These are phyloP conservation scores for Danaus plexippus DNA, from an alignment of 1,140 invertebrate species.

Conservation along the genomic window DNA sequence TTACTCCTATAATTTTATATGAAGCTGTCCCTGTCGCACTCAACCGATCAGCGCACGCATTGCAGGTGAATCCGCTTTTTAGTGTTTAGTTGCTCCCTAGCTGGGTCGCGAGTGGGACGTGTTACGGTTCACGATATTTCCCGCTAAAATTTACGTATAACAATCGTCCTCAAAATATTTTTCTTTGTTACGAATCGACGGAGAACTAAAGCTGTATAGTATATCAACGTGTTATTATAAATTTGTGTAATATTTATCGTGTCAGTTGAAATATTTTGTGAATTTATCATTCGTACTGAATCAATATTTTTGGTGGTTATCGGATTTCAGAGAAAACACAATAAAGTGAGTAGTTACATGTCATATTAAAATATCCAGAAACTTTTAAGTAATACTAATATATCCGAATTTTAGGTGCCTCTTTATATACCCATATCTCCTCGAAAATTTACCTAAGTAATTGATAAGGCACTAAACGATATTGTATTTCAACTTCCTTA, in stretches of 20 bases:
- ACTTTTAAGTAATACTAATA: too few relatives aligned
- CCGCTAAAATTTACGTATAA: slow-evolving; percentile 62
- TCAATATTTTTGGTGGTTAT: slow-evolving; percentile 1
- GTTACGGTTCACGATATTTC: slow-evolving; percentile 32
- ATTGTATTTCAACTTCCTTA: too few relatives aligned
- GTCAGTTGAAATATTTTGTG: slow-evolving; percentile 1
- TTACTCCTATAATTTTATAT: slow-evolving; percentile 8
- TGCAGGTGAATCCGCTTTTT: slow-evolving; percentile 55
- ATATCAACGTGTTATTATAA: slow-evolving; percentile 2
- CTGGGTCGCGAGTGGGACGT: slow-evolving; percentile 40
- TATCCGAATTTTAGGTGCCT: too few relatives aligned
- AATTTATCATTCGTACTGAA: not conserved
- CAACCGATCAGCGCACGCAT: slow-evolving; percentile 62
- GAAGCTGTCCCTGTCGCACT: slow-evolving; percentile 28
- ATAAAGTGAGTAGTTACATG: slow-evolving; percentile 5
- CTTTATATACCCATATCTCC: too few relatives aligned
- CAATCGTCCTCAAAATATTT: too few relatives aligned
- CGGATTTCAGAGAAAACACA: not conserved
- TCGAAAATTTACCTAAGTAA: too few relatives aligned
- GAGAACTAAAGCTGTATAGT: slow-evolving; percentile 2
- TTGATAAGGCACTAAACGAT: too few relatives aligned
- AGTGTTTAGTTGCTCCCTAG: slow-evolving; percentile 45
- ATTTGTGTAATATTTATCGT: not conserved
- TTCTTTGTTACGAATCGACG: slow-evolving; percentile 8
- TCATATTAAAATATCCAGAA: too few relatives aligned